These are phyloP conservation scores for Synergus umbraculus DNA, from an alignment of 2,888 invertebrate species.

Conservation along the genomic window DNA sequence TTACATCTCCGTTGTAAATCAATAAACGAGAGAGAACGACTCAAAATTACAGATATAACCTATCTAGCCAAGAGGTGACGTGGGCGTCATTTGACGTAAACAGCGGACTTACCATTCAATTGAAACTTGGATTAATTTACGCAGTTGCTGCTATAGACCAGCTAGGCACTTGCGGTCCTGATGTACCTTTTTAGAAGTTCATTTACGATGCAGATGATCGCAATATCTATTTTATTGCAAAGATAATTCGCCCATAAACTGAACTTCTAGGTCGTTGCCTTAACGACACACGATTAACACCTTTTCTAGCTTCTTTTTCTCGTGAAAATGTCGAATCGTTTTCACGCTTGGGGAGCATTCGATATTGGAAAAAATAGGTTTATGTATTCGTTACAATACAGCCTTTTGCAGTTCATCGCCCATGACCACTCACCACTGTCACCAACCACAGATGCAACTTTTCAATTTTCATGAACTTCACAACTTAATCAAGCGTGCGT, in stretches of 20 bases:
- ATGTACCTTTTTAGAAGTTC: constrained; percentile 48
- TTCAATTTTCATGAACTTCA: neutral
- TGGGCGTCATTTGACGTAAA: constrained; percentile 41
- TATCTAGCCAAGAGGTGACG: constrained; percentile 37
- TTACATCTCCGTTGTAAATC: constrained; percentile 36
- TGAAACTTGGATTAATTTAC: constrained; percentile 44
- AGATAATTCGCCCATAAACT: neutral
- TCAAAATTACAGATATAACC: constrained; percentile 38
- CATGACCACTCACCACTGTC: constrained; percentile 22
- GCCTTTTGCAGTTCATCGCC: constrained; percentile 27
- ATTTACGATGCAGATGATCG: constrained; percentile 42
- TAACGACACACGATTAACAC: constrained; percentile 13
- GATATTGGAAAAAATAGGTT: constrained; percentile 31
- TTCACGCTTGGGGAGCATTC: constrained; percentile 24
- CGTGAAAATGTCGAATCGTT: constrained; percentile 18
- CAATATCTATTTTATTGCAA: neutral
- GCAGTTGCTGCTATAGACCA: constrained; percentile 47
- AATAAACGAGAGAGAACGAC: constrained; percentile 37
- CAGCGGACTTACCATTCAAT: constrained; percentile 42
- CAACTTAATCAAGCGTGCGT: neutral
- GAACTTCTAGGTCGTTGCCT: neutral
- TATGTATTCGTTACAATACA: constrained; percentile 29
- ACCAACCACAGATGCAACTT: neutral
- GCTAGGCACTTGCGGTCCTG: constrained; percentile 51
- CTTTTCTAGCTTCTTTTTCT: constrained; percentile 5